phyloP scores from a whole-genome alignment of 1,140 invertebrate species.

The Himalopsyche phryganea region DNA sequence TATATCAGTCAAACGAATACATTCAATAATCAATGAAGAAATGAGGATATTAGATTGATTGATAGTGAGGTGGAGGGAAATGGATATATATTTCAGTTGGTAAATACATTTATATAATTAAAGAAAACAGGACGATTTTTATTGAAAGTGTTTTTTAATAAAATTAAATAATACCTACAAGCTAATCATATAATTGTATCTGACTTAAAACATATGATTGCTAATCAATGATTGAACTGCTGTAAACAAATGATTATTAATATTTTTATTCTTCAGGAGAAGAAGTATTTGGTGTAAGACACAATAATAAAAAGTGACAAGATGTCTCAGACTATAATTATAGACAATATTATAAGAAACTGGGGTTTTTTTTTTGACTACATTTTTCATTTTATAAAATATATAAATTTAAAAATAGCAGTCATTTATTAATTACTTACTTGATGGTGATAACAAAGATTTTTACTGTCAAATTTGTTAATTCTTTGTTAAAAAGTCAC shows the following conservation, averaged over 20 bases:
- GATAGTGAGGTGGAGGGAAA: neutral
- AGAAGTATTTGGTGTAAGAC: neutral
- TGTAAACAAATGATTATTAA: too few relatives aligned
- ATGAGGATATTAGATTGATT: too few relatives aligned
- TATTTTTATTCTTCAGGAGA: too few relatives aligned
- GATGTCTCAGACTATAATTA: too few relatives aligned
- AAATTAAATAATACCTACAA: conserved; percentile 30
- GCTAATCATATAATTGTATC: conserved; percentile 24
- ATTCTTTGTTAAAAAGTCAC: too few relatives aligned
- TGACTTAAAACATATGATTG: conserved; percentile 17
- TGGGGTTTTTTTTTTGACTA: neutral
- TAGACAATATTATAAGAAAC: too few relatives aligned
- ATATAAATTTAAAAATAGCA: neutral
- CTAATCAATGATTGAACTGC: neutral
- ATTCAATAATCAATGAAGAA: too few relatives aligned
- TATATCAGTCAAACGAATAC: too few relatives aligned
- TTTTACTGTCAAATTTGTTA: too few relatives aligned
- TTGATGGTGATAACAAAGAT: neutral
- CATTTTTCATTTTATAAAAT: neutral
- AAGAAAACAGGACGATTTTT: neutral
- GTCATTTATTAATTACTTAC: neutral
- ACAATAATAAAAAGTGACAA: too few relatives aligned
- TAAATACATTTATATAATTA: conserved; percentile 10
- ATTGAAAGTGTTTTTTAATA: conserved; percentile 31
- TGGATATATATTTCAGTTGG: neutral